Evolutionary conservation across 1,140 invertebrate genomes (phyloP).

Genomic region (Diplogasteroides magnus): DNA sequence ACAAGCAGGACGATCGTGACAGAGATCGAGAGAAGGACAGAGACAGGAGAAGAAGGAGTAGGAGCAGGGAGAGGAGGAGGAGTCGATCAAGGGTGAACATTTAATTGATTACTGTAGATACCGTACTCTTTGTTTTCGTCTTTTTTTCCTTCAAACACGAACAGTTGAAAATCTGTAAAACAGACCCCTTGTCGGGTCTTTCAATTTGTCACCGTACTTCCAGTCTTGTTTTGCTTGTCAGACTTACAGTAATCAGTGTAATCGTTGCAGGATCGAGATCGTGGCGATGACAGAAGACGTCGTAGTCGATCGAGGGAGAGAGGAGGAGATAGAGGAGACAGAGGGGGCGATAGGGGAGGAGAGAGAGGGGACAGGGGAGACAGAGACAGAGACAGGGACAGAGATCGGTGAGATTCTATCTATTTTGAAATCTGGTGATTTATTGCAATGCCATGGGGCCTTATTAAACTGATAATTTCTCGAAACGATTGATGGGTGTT

Average conservation of each 20-base stretch:
- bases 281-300: constrained; percentile 23
- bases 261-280: constrained; percentile 30
- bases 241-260: constrained; percentile 33
- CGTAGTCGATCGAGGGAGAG: constrained; percentile 37
- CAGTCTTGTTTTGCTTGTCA: neutral
- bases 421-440: no score
- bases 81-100: constrained; percentile 15
- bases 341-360: constrained; percentile 42
- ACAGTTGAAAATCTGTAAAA: no score
- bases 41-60: constrained; percentile 37
- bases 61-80: constrained; percentile 18
- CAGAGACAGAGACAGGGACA: constrained; percentile 25
- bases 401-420: no score
- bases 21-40: constrained; percentile 38
- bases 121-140: neutral
- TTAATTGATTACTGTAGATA: neutral
- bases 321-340: constrained; percentile 35
- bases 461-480: no score
- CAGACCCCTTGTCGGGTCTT: no score
- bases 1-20: constrained; percentile 39
- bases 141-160: no score
- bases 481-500: no score
- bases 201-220: no score
- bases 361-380: constrained; percentile 30
- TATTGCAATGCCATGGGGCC: no score